These are phyloP conservation scores for Cygnus olor DNA, from an alignment of 2,797 vertebrate genomes.

Conservation along the genomic window DNA sequence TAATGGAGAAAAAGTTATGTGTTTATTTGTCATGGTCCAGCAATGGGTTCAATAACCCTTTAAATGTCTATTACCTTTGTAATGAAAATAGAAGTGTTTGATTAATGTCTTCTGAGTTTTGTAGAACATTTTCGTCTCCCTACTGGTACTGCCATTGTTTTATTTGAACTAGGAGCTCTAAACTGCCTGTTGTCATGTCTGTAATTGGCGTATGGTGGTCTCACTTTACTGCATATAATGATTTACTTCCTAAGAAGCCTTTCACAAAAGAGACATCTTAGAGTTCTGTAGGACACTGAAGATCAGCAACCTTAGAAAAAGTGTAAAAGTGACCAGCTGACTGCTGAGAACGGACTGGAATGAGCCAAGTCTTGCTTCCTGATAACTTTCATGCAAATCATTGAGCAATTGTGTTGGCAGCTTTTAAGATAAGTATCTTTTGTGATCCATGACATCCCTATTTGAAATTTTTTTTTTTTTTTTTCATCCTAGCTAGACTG, in stretches of 20 bases:
- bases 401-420: neutral
- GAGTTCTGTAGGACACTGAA: neutral
- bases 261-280: neutral
- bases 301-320: neutral
- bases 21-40: neutral
- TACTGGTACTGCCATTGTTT: neutral
- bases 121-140: neutral
- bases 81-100: neutral
- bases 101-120: neutral
- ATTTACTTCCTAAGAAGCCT: neutral
- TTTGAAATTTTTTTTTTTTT: neutral
- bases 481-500: neutral
- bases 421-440: neutral
- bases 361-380: neutral
- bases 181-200: neutral
- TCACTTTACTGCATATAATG: neutral
- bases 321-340: neutral
- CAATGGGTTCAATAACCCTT: neutral
- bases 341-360: neutral
- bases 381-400: neutral
- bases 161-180: neutral
- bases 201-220: neutral
- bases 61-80: neutral
- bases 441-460: neutral
- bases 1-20: neutral